Evolutionary conservation across 2,797 vertebrate species (phyloP).

Genomic region (Sebastolobus alascanus): DNA sequence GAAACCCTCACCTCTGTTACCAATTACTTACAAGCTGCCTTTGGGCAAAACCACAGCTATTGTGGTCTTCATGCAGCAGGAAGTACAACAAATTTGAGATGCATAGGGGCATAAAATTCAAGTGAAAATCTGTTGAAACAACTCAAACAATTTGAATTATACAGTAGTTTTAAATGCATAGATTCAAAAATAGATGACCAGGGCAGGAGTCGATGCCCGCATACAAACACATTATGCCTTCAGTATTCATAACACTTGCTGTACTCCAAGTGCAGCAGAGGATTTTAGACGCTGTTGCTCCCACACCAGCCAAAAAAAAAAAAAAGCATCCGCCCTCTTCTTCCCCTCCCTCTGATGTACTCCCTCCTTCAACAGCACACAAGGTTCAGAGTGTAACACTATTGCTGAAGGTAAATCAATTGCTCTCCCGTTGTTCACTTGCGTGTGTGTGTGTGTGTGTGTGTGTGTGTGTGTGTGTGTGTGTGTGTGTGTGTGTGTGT

Average conservation of each 20-base stretch:
- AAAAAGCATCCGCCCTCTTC: slow-evolving; percentile 19
- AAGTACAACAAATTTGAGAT: background rate
- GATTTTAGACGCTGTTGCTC: slow-evolving; percentile 19
- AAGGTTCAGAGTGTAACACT: slow-evolving; percentile 24
- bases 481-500: background rate
- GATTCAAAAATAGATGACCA: background rate
- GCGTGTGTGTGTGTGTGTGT: background rate
- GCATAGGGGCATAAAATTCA: background rate
- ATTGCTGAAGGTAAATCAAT: slow-evolving; percentile 48
- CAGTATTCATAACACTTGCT: slow-evolving; percentile 11
- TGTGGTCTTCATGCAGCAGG: background rate
- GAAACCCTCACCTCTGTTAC: slow-evolving; percentile 18
- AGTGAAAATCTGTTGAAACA: background rate
- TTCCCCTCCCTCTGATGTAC: slow-evolving; percentile 29
- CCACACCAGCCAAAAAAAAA: slow-evolving; percentile 13
- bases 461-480: background rate
- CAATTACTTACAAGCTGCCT: slow-evolving; percentile 39
- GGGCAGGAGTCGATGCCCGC: background rate
- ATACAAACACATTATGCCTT: background rate
- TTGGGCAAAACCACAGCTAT: slow-evolving; percentile 37
- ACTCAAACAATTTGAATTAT: background rate
- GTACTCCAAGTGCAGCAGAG: slow-evolving; percentile 6
- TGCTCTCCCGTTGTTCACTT: slow-evolving; percentile 30
- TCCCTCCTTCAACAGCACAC: slow-evolving; percentile 10
- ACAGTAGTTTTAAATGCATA: background rate